Percentiles rank a stretch among this genome's conserved stretches.
These are phyloP conservation scores for Oncorhynchus clarkii DNA, from an alignment of 2,113 vertebrate genomes.

Conservation along the genomic window DNA sequence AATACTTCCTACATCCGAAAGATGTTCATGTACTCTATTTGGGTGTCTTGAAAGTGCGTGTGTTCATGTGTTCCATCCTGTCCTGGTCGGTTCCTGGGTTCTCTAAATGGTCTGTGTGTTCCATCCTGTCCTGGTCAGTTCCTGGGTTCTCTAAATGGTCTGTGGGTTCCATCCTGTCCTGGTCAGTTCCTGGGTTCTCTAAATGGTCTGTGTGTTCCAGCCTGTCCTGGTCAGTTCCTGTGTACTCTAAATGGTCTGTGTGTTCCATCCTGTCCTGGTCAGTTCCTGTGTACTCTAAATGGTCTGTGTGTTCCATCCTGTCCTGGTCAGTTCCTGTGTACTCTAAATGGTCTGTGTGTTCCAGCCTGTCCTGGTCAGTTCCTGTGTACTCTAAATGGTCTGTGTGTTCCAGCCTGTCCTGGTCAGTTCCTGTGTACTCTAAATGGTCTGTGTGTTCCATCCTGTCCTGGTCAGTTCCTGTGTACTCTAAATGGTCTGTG, in stretches of 20 bases:
- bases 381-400: slow-evolving; percentile 60
- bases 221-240: slow-evolving; percentile 83
- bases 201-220: slow-evolving; percentile 86
- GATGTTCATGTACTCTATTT: slow-evolving; percentile 1
- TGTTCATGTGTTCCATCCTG: slow-evolving; percentile 77
- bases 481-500: slow-evolving; percentile 86
- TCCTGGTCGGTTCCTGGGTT: slow-evolving; percentile 76
- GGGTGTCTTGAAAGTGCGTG: slow-evolving; percentile 12
- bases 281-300: slow-evolving; percentile 73
- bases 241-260: slow-evolving; percentile 58
- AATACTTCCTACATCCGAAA: too few species aligned
- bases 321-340: slow-evolving; percentile 86
- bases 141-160: slow-evolving; percentile 60
- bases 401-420: slow-evolving; percentile 80
- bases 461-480: slow-evolving; percentile 88
- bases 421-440: slow-evolving; percentile 73
- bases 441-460: slow-evolving; percentile 68
- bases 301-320: slow-evolving; percentile 75
- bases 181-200: slow-evolving; percentile 83
- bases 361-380: slow-evolving; percentile 85
- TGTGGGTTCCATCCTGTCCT: slow-evolving; percentile 80
- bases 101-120: slow-evolving; percentile 58
- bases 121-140: slow-evolving; percentile 91
- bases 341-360: slow-evolving; percentile 84
- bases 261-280: slow-evolving; percentile 85